Evolutionary conservation across 2,113 vertebrate genomes (phyloP).

Genomic region (Rhynchopsitta pachyrhyncha): DNA sequence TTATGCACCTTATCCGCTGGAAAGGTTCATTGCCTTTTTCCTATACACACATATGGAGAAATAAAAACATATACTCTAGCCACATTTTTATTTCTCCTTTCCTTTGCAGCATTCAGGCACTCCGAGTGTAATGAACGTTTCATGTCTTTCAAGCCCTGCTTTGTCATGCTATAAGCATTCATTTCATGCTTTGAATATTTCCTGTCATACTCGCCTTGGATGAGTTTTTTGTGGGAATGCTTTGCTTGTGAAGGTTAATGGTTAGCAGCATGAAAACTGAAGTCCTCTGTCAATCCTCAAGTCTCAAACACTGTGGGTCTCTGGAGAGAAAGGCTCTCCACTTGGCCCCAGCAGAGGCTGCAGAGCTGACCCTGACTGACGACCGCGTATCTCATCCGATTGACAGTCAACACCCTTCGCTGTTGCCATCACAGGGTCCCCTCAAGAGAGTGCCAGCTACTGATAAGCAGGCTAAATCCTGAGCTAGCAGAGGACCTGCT

Average conservation of each 20-base stretch:
- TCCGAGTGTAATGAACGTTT: conserved; percentile 7
- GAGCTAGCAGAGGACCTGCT: neutral
- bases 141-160: conserved; percentile 36
- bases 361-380: neutral
- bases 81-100: neutral
- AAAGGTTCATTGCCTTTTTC: neutral
- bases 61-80: neutral
- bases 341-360: neutral
- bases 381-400: rapidly evolving
- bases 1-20: neutral
- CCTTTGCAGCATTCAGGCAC: neutral
- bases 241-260: conserved; percentile 33
- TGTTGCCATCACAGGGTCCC: neutral
- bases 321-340: neutral
- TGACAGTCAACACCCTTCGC: neutral
- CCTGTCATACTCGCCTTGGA: conserved; percentile 13
- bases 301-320: neutral
- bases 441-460: conserved; percentile 4
- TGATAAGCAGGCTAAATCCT: conserved; percentile 26
- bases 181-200: conserved; percentile 41
- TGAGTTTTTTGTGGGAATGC: conserved; percentile 10
- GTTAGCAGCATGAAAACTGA: neutral
- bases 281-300: neutral
- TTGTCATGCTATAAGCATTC: conserved; percentile 26
- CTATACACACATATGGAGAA: neutral